A percentile compares a stretch with the other conserved stretches of the same genome.
Conservation (phyloP, 1,140 invertebrate genomes). For the Pemphigus obesinymphae region DNA sequence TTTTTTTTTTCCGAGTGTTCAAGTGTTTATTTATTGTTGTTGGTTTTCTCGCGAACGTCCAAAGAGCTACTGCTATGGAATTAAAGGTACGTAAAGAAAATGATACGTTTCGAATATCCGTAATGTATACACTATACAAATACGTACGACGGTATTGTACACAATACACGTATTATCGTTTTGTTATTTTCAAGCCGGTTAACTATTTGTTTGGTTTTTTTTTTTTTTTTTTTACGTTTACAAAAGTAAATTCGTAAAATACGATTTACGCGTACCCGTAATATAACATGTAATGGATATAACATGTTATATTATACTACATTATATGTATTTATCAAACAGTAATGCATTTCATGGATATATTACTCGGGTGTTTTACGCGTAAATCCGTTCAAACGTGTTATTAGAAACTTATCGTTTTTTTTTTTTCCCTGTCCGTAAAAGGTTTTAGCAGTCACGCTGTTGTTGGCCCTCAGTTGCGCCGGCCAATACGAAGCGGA, state of each 20-base stretch:
- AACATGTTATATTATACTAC: not conserved
- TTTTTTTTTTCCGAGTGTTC: not conserved
- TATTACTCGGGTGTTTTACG: too few species aligned
- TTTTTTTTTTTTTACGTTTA: too few species aligned
- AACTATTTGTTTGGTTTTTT: too few species aligned
- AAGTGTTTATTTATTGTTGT: not conserved
- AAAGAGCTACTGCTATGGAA: not conserved
- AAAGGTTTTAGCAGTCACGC: constrained; percentile 26
- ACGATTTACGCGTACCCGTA: not conserved
- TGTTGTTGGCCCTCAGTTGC: constrained; percentile 16
- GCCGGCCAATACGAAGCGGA: constrained; percentile 10
- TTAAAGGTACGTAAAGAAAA: constrained; percentile 14
- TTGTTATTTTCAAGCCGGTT: too few species aligned
- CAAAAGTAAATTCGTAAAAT: not conserved
- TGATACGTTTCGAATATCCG: not conserved
- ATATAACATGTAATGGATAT: not conserved
- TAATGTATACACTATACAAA: not conserved
- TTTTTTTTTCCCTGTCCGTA: not conserved
- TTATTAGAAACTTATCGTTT: not conserved
- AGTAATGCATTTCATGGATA: too few species aligned
- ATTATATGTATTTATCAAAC: too few species aligned
- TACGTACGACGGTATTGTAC: too few species aligned
- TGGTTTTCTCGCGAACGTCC: not conserved
- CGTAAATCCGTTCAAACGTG: not conserved
- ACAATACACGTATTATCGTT: too few species aligned